These are phyloP conservation scores for Bradypus variegatus DNA, from an alignment of 2,797 vertebrate genomes.

Conservation along the genomic window DNA sequence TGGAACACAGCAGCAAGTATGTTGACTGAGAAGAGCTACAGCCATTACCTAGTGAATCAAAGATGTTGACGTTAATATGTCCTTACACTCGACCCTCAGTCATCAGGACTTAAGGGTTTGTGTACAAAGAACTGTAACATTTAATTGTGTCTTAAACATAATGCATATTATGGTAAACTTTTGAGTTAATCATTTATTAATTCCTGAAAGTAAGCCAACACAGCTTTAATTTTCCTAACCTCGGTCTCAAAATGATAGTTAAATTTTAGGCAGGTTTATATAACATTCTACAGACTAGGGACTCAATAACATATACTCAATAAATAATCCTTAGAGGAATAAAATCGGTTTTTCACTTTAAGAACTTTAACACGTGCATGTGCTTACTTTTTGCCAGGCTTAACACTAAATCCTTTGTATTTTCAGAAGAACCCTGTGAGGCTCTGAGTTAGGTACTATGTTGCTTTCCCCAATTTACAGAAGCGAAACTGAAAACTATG, in stretches of 20 bases:
- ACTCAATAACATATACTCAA: not conserved
- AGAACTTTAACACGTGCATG: not conserved
- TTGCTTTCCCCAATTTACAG: not conserved
- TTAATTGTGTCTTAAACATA: slow-evolving; percentile 7
- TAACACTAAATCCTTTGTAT: not conserved
- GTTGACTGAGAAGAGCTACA: not conserved
- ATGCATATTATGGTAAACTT: not conserved
- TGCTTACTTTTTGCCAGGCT: not conserved
- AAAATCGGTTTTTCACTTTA: not conserved
- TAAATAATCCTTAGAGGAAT: not conserved
- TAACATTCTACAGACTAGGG: not conserved
- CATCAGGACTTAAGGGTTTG: not conserved
- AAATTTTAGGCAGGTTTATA: not conserved
- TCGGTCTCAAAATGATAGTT: not conserved
- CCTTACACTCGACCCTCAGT: not conserved
- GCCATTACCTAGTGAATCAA: not conserved
- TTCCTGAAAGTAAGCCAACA: slow-evolving; percentile 26
- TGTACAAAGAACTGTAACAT: not conserved
- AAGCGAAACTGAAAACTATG: not conserved
- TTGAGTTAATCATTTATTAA: not conserved
- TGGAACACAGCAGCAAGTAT: not conserved
- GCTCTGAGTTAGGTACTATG: not conserved
- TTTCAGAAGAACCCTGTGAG: not conserved
- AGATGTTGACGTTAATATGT: not conserved
- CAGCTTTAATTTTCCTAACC: slow-evolving; percentile 2